These are phyloP conservation scores for Arge pagana DNA, from an alignment of 2,888 invertebrate genomes.

Conservation along the genomic window DNA sequence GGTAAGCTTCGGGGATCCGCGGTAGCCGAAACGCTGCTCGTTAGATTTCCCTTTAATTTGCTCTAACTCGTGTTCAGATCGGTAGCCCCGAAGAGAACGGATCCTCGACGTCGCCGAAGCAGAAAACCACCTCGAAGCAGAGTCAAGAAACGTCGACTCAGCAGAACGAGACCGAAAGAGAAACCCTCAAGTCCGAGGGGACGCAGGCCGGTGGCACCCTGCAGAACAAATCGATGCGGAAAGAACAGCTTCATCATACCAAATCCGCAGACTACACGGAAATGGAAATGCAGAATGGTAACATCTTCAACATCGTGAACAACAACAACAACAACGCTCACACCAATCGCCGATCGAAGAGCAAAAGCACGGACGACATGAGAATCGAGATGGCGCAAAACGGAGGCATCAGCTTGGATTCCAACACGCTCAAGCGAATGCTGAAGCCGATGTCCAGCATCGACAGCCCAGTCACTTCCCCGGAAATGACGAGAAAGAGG, in stretches of 20 bases:
- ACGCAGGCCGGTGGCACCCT: constrained; percentile 82
- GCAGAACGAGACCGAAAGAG: constrained; percentile 54
- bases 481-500: constrained; percentile 84
- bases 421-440: constrained; percentile 89
- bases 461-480: constrained; percentile 88
- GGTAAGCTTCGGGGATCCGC: constrained; percentile 44
- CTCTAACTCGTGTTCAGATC: constrained; percentile 38
- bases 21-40: neutral
- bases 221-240: constrained; percentile 54
- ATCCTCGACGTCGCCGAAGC: constrained; percentile 58
- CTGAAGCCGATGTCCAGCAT: constrained; percentile 91
- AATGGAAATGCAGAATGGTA: constrained; percentile 57
- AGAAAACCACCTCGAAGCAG: constrained; percentile 59
- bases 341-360: constrained; percentile 72
- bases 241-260: constrained; percentile 55
- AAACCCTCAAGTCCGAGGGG: constrained; percentile 75
- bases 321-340: constrained; percentile 56
- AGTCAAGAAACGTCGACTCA: constrained; percentile 59
- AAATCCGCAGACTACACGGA: constrained; percentile 64
- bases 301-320: constrained; percentile 55
- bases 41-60: neutral
- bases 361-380: constrained; percentile 92
- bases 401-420: constrained; percentile 67
- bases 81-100: constrained; percentile 57
- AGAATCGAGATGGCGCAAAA: constrained; percentile 57